Conservation (phyloP, 2,797 vertebrate species). For the Halcyon chelicuti region DNA sequence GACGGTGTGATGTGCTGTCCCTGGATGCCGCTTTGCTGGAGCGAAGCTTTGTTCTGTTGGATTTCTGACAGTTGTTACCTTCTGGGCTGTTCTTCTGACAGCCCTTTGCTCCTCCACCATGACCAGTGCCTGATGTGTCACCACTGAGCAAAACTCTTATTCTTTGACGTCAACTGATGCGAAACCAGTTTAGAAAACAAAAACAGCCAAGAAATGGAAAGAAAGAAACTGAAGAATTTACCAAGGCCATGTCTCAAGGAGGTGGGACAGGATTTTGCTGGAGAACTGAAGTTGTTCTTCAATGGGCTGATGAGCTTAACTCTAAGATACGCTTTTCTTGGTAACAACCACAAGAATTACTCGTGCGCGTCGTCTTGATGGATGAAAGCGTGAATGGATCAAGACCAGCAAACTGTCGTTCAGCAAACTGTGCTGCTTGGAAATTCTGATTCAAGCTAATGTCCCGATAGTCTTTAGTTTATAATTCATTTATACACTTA, state of each 20-base stretch:
- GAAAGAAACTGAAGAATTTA: neutral
- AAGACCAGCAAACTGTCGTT: neutral
- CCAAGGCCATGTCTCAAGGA: accelerated
- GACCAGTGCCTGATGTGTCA: accelerated
- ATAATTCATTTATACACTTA: neutral
- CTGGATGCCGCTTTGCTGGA: neutral
- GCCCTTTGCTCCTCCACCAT: neutral
- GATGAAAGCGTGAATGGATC: neutral
- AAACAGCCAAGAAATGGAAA: neutral
- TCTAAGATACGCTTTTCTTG: neutral
- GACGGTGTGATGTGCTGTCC: neutral
- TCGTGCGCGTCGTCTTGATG: accelerated
- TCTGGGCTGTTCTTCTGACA: neutral
- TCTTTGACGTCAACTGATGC: neutral
- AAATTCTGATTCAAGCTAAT: neutral
- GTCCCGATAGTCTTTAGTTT: neutral
- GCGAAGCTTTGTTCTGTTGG: neutral
- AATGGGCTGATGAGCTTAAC: neutral
- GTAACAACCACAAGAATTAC: neutral
- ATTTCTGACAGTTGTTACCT: neutral
- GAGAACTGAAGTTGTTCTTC: neutral
- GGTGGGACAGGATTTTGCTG: neutral
- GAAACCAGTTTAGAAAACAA: neutral
- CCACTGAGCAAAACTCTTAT: neutral
- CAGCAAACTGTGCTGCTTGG: neutral